Evolutionary conservation across 2,888 invertebrate genomes (phyloP).

Genomic region (Cecidostiba fungosa): DNA sequence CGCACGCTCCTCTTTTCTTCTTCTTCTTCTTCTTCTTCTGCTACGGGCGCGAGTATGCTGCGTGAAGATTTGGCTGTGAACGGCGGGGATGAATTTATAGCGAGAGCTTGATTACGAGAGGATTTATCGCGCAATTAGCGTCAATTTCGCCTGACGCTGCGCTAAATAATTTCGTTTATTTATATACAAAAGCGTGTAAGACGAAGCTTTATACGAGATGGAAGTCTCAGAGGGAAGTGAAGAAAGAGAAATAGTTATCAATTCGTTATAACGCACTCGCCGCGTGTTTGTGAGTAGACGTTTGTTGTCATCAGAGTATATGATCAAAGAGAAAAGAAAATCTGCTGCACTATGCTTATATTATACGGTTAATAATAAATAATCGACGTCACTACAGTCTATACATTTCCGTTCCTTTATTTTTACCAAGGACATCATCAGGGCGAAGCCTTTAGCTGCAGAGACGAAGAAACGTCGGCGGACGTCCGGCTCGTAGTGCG

Average conservation of each 20-base stretch:
- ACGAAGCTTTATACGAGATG: neutral
- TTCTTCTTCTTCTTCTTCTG: too few species aligned
- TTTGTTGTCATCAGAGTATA: neutral
- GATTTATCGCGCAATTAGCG: constrained; percentile 54
- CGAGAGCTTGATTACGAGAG: constrained; percentile 11
- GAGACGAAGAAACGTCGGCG: neutral
- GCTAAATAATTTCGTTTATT: constrained; percentile 3
- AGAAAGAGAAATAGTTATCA: constrained; percentile 4
- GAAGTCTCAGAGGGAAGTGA: neutral
- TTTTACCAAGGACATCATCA: too few species aligned
- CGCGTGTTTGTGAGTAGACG: neutral
- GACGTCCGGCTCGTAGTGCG: neutral
- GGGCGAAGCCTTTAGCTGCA: too few species aligned
- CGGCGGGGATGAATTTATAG: constrained; percentile 34
- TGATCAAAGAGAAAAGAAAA: too few species aligned
- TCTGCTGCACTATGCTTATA: too few species aligned
- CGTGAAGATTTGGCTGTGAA: neutral
- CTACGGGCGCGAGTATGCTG: too few species aligned
- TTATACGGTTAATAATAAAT: too few species aligned
- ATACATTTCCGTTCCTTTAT: too few species aligned
- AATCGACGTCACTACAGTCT: too few species aligned
- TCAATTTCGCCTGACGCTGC: constrained; percentile 16
- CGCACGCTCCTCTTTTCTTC: constrained; percentile 3
- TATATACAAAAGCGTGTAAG: neutral
- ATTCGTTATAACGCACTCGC: neutral